A percentile compares a stretch with the other conserved stretches of the same genome.
phyloP scores from a whole-genome alignment of 1,140 invertebrate species.

The Brachystomella parvula region DNA sequence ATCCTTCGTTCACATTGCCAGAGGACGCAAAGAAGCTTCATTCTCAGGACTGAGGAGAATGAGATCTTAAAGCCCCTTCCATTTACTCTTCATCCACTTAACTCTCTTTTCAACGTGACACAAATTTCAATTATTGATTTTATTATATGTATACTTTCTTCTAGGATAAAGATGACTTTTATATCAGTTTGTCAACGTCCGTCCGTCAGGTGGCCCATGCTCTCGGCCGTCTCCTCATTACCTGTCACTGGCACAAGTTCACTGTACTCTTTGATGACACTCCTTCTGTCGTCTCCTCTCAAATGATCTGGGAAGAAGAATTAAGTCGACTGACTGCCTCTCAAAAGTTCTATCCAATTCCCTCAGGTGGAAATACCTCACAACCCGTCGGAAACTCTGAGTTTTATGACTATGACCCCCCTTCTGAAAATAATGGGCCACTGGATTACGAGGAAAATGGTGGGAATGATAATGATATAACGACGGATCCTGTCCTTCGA shows the following conservation, averaged over 20 bases:
- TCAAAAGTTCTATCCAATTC: constrained; percentile 11
- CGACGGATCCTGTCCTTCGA: constrained; percentile 20
- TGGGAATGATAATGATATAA: constrained; percentile 13
- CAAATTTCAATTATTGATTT: too few relatives aligned
- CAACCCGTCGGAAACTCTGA: constrained; percentile 12
- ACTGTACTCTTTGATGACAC: constrained; percentile 40
- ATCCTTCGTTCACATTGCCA: too few relatives aligned
- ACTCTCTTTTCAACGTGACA: too few relatives aligned
- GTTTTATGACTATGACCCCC: constrained; percentile 30
- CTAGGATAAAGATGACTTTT: constrained; percentile 34
- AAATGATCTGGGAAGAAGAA: constrained; percentile 34
- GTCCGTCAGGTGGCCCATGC: constrained; percentile 35
- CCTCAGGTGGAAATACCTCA: not conserved
- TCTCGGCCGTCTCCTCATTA: constrained; percentile 36
- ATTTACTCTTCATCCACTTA: too few relatives aligned
- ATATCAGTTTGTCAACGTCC: constrained; percentile 36
- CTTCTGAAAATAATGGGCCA: not conserved
- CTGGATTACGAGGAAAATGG: constrained; percentile 24
- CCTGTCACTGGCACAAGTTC: constrained; percentile 40
- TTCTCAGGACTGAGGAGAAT: too few relatives aligned
- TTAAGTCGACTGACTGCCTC: constrained; percentile 26
- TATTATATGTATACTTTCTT: not conserved
- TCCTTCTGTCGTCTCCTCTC: constrained; percentile 22
- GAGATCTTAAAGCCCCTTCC: too few relatives aligned
- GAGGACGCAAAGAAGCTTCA: too few relatives aligned